Conservation (phyloP, 2,113 vertebrate genomes). For the Pituophis catenifer region DNA sequence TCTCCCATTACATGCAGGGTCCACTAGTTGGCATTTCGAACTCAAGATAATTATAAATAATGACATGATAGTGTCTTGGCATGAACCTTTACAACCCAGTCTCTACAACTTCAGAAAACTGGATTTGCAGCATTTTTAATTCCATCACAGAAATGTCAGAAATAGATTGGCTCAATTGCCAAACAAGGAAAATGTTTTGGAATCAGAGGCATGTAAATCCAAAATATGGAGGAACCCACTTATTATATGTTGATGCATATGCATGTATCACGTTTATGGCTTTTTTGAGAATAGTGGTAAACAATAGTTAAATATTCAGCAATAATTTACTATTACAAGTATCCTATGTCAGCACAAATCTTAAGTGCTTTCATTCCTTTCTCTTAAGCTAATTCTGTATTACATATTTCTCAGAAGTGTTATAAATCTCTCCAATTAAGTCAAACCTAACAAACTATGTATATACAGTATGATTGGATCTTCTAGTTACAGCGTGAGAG, state of each 20-base stretch:
- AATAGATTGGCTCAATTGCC: neutral
- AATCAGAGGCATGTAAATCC: neutral
- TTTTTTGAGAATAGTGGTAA: neutral
- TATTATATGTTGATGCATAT: neutral
- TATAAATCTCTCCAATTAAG: neutral
- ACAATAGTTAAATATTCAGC: neutral
- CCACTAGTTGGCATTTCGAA: neutral
- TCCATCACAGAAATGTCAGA: neutral
- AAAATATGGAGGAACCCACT: neutral
- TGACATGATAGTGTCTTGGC: neutral
- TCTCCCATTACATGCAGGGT: neutral
- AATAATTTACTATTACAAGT: neutral
- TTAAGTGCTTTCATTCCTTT: neutral
- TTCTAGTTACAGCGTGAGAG: neutral
- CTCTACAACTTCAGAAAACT: neutral
- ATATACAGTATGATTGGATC: neutral
- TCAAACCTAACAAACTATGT: neutral
- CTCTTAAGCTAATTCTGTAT: neutral
- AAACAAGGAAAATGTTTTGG: neutral
- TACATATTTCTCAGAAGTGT: neutral
- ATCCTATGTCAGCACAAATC: neutral
- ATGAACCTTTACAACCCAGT: neutral
- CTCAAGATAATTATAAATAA: neutral
- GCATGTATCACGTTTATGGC: neutral
- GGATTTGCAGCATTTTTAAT: neutral